Conservation (phyloP, 2,797 vertebrate genomes). For the Chaenodraco wilsoni region DNA sequence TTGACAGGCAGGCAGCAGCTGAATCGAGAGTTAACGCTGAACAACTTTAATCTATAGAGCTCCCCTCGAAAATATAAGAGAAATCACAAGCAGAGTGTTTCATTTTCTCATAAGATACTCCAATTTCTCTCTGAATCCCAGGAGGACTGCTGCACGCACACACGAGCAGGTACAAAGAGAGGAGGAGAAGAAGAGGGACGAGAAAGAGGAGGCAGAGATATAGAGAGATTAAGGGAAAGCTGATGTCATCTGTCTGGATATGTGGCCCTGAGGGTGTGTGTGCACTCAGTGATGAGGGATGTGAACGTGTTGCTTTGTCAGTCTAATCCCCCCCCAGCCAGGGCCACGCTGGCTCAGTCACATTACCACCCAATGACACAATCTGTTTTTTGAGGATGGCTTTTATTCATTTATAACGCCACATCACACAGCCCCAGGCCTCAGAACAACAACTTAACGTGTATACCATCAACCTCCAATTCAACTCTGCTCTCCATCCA, state of each 20-base stretch:
- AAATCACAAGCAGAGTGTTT: slow-evolving; percentile 14
- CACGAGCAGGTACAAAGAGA: slow-evolving; percentile 37
- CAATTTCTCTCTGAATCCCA: slow-evolving; percentile 14
- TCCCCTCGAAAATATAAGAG: slow-evolving; percentile 9
- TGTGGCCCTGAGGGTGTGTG: slow-evolving; percentile 44
- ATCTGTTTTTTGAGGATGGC: slow-evolving; percentile 67
- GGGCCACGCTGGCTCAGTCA: slow-evolving; percentile 55
- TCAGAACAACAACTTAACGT: slow-evolving; percentile 29
- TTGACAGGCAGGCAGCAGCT: slow-evolving; percentile 39
- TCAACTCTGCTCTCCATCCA: not conserved
- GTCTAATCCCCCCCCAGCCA: slow-evolving; percentile 74
- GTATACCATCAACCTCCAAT: slow-evolving; percentile 22
- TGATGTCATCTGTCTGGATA: slow-evolving; percentile 77
- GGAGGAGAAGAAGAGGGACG: slow-evolving; percentile 25
- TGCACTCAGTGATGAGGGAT: slow-evolving; percentile 54
- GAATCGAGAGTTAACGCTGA: slow-evolving; percentile 14
- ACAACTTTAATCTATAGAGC: slow-evolving; percentile 47
- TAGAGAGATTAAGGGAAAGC: slow-evolving; percentile 66
- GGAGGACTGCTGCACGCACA: not conserved
- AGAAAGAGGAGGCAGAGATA: slow-evolving; percentile 45
- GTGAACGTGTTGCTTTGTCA: slow-evolving; percentile 77
- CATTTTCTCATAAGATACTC: slow-evolving; percentile 49
- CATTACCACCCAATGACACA: slow-evolving; percentile 77
- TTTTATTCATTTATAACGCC: slow-evolving; percentile 51
- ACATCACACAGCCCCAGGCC: slow-evolving; percentile 29